Percentiles rank a stretch among this genome's conserved stretches.
Conservation (phyloP, 2,888 invertebrate genomes). For the Thereva unica region DNA sequence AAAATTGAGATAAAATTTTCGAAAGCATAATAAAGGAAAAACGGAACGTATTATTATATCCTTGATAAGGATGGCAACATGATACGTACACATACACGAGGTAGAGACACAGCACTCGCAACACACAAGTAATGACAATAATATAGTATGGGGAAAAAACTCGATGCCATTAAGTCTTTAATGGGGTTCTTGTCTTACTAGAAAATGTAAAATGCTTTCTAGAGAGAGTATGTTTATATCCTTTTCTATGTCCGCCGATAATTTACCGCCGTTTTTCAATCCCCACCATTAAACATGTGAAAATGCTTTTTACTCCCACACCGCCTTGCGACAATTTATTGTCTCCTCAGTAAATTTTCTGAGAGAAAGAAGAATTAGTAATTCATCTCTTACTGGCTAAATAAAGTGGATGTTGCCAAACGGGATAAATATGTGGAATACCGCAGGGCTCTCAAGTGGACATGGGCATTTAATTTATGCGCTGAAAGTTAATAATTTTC, state of each 20-base stretch:
- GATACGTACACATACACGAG: background rate
- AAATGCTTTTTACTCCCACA: constrained; percentile 9
- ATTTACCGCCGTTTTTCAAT: background rate
- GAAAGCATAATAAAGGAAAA: too few species aligned
- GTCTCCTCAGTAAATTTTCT: constrained; percentile 11
- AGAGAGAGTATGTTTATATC: too few species aligned
- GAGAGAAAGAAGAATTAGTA: constrained; percentile 8
- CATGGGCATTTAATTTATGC: too few species aligned
- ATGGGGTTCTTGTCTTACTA: background rate
- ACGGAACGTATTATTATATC: too few species aligned
- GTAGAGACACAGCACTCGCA: constrained; percentile 9
- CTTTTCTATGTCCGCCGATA: too few species aligned
- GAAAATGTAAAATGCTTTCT: too few species aligned
- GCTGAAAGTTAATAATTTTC: too few species aligned
- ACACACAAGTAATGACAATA: constrained; percentile 2
- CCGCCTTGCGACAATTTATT: constrained; percentile 17
- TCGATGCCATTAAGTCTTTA: constrained; percentile 17
- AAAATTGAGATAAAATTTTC: constrained; percentile 12
- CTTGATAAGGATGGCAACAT: too few species aligned
- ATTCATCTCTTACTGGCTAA: constrained; percentile 1
- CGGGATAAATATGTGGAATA: background rate
- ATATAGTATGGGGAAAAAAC: background rate
- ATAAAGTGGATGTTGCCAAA: constrained; percentile 1
- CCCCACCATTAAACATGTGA: constrained; percentile 14
- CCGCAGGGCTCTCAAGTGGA: too few species aligned